Evolutionary conservation across 2,797 vertebrate genomes (phyloP), one percentile per base, ranked within the genome.

Genomic region (Tauraco hartlaubi): DNA sequence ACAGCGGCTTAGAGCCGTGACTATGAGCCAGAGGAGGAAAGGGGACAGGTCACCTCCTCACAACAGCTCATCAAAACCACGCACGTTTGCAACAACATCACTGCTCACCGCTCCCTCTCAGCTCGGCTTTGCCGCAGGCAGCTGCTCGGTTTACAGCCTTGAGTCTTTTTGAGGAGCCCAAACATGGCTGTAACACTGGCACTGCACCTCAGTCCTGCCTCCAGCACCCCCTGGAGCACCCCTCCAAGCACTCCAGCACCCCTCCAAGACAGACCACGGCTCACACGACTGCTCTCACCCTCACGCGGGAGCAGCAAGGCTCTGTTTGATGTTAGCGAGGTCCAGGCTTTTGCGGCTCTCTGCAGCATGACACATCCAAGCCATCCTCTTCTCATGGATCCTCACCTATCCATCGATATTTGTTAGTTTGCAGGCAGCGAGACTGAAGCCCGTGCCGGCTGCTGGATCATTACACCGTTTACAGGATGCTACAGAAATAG

Each of bases 21-120:
- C 62, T 18, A 10, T 5, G 29, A 48, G 62, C 29, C 23, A 18
- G 46, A 33, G 46, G 5, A 74, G 85, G 18, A 59, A 26, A 61
- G 62, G 55, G 31, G 35, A 49, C 1, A 1, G 75, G 71, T 69
- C 55, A 55, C 41, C 71, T 49, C 48, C 33, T 41, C 48, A 55
- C 35, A 54, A 33, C 39, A 73, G 67, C 51, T 52, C 68, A 33
- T 29, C 68, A 46, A 39, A 88, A 31, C 11, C 20, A 48, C 15
- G 13, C 48, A 5, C 6, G 0, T 1, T 1, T 5, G 9, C 33
- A 46, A 18, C 22, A 31, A 11, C 41, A 29, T 25, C 4, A 4
- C 35, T 1, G 1, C 20, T 29, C 10, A 2, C 52, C 37, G 37
- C n/a, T 46, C 44, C 4, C 10, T 22, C 44, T 59, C 9, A 2